Base-by-base conservation (phyloP, 2,888 invertebrate species). In the Merodon equestris region DNA sequence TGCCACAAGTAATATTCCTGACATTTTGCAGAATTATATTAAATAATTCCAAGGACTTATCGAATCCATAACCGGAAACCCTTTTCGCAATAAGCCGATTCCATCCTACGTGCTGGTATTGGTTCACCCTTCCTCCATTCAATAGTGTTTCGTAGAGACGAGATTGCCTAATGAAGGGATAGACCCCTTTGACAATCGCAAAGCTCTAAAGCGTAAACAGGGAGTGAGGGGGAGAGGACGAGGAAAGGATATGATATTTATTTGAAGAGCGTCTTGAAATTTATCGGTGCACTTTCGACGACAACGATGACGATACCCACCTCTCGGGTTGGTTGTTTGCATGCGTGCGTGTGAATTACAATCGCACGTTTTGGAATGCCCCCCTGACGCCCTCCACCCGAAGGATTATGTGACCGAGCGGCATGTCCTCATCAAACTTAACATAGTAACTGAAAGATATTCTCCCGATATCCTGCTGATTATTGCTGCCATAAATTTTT, bases 401-500 rank as follows among this genome's bases (percentile, higher is more conserved):
- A 27, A 27, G 27, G 27, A 27, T 27, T 27, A 27, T 27, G 27
- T 27, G 27, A 27, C 2, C 27, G n/a, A 4, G 27, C 14, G 13
- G 51, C 40, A 40, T 53, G 42, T 61, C 56, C 60, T 73, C 77
- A 68, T 68, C 77, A 73, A 64, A 71, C 64, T 71, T 60, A 71
- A 72, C 76, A 72, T 50, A 66, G 72, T 67, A 77, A 77, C 76
- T 67, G 66, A 67, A 68, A 68, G 60, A 77, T 67, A 72, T 66
- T 66, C 27, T 40, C 1, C 57, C 44, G 67, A 73, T 79, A 79
- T 79, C 74, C 79, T 53, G 66, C 84, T 83, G 85, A 86, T 86
- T 86, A 85, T 85, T 85, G 84, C 82, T 83, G 83, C 82, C 85
- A 86, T 86, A 85, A 85, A 86, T 85, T 86, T 86, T 86, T 86